Percentiles rank a stretch among this genome's conserved stretches.
These are phyloP conservation scores for Silurus asotus DNA, from an alignment of 2,113 vertebrate genomes.

Conservation along the genomic window DNA sequence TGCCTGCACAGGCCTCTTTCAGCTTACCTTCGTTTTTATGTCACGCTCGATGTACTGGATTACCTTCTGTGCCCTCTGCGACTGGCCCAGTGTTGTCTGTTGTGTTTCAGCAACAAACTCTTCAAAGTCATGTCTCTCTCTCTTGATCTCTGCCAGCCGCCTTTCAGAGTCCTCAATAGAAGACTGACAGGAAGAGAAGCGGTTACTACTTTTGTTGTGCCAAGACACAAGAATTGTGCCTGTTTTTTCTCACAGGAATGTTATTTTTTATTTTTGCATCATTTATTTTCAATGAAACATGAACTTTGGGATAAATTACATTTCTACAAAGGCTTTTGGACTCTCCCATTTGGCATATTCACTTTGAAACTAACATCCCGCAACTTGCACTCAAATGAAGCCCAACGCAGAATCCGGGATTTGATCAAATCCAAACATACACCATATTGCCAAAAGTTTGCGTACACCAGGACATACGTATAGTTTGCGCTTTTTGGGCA, in stretches of 20 bases:
- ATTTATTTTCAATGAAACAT: too few species aligned
- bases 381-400: not conserved
- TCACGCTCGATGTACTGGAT: slow-evolving; percentile 73
- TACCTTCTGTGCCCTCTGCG: slow-evolving; percentile 70
- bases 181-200: slow-evolving; percentile 62
- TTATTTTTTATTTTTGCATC: too few species aligned
- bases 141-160: slow-evolving; percentile 67
- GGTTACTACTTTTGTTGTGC: not conserved
- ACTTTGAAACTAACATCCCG: not conserved
- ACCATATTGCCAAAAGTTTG: too few species aligned
- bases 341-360: not conserved
- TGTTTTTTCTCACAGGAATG: too few species aligned
- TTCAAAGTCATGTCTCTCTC: slow-evolving; percentile 71
- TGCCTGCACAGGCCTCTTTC: not conserved
- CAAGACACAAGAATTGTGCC: too few species aligned
- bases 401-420: not conserved
- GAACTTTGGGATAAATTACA: not conserved
- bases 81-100: slow-evolving; percentile 65
- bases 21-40: slow-evolving; percentile 68
- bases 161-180: slow-evolving; percentile 72
- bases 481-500: too few species aligned
- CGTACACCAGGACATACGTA: too few species aligned
- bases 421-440: not conserved
- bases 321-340: not conserved
- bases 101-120: slow-evolving; percentile 66